Percentiles rank a stretch among this genome's conserved stretches.
These are phyloP conservation scores for Ochropleura plecta DNA, from an alignment of 2,888 invertebrate genomes.

Conservation along the genomic window DNA sequence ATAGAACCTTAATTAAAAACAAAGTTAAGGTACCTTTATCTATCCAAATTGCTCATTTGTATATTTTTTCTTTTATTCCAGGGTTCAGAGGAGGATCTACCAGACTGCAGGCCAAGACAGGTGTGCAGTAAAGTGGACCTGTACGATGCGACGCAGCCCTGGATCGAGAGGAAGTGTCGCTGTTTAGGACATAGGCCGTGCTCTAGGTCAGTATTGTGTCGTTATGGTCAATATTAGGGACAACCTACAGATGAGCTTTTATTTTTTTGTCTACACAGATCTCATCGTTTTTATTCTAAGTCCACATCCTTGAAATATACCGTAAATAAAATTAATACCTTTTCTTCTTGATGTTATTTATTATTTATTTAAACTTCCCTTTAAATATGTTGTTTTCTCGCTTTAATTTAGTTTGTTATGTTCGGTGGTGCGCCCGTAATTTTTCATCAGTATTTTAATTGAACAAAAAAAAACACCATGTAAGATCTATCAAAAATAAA, in stretches of 20 bases:
- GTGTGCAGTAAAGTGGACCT: constrained; percentile 97
- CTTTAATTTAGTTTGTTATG: background rate
- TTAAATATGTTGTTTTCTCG: background rate
- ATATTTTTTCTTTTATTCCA: constrained; percentile 83
- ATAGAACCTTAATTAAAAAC: background rate
- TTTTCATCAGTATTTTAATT: background rate
- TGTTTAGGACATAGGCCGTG: constrained; percentile 93
- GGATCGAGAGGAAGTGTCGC: constrained; percentile 96
- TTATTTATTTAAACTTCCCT: background rate
- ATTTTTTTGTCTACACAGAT: background rate
- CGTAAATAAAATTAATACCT: background rate
- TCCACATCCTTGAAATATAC: background rate
- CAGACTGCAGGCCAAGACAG: constrained; percentile 94
- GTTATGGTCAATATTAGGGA: constrained; percentile 16
- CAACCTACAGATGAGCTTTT: background rate
- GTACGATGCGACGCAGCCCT: constrained; percentile 94
- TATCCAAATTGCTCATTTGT: constrained; percentile 5
- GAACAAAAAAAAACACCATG: background rate
- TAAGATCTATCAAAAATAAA: background rate
- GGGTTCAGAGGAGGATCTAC: constrained; percentile 95
- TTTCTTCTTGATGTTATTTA: background rate
- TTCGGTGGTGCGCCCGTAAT: background rate
- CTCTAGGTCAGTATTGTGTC: constrained; percentile 88
- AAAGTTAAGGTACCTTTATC: background rate
- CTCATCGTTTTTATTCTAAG: background rate